Evolutionary conservation across 2,888 invertebrate genomes (phyloP).

Genomic region (Acrobasis repandana): DNA sequence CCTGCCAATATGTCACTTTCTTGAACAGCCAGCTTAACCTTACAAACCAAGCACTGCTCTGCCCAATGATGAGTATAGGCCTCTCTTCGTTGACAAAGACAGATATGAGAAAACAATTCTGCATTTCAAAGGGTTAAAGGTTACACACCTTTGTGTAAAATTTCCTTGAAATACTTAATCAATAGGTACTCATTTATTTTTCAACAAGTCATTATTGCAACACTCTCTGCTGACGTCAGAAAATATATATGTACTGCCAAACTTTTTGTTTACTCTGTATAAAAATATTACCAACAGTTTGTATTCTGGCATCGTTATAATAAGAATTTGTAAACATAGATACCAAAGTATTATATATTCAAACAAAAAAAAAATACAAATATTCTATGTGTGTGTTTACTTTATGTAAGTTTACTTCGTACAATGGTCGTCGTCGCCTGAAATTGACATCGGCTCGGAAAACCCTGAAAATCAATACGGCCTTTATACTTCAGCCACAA

Average conservation of each 20-base stretch:
- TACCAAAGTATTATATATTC: too few species aligned
- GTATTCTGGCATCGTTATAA: too few species aligned
- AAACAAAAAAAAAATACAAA: too few species aligned
- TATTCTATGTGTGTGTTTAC: not conserved
- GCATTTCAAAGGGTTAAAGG: not conserved
- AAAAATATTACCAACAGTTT: too few species aligned
- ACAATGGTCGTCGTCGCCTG: constrained; percentile 1
- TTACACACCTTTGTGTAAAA: not conserved
- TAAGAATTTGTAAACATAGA: too few species aligned
- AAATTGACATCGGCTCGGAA: constrained; percentile 8
- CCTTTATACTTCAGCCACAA: constrained; percentile 6
- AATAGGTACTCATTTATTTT: constrained; percentile 1
- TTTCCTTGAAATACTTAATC: constrained; percentile 1
- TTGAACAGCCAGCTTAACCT: too few species aligned
- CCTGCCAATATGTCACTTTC: too few species aligned
- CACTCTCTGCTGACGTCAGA: not conserved
- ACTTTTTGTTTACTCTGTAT: too few species aligned
- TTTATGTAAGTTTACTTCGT: not conserved
- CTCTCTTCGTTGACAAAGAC: not conserved
- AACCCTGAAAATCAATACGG: constrained; percentile 22
- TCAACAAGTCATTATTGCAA: not conserved
- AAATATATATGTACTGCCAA: too few species aligned
- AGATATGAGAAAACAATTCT: not conserved
- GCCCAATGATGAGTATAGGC: too few species aligned
- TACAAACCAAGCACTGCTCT: too few species aligned